Evolutionary conservation across 2,888 invertebrate species (phyloP), one percentile per base, ranked within the genome.

Genomic region (Tachina fera): DNA sequence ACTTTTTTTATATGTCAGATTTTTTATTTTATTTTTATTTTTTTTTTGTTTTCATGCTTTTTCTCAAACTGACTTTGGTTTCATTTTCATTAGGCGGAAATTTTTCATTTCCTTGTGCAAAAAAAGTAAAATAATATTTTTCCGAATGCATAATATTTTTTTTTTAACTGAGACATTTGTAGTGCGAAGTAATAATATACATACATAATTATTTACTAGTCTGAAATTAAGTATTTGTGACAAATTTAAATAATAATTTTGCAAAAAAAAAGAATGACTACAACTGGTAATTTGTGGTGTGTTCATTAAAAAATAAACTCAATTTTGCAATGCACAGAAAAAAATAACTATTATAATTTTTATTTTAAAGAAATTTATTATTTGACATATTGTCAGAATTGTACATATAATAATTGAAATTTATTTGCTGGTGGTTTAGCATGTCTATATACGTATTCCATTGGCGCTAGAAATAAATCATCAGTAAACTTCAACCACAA

Each of bases 41-140:
- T 61, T 71, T 68, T 14, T 43, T 78, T 67, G 14, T 53, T 56
- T 70, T 49, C 47, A 51, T 72, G 56, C 47, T 45, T 70, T 78
- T 76, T 63, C 61, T 67, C 22, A 11, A 56, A 10, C 41, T 83
- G 79, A 75, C 60, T 70, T 72, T 71, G 86, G 86, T 86, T 86
- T 86, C 75, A 41, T 86, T 86, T 86, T 86, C 83, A 86, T 83
- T 86, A 79, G 82, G 71, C 86, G 86, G 86, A 86, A 86, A 83
- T 83, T 83, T 86, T 86, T 83, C 86, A 83, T 86, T 83, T 86
- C 86, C 86, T 83, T 83, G 63, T 60, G 68, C 31, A 31, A 53
- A 76, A 58, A 70, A 84, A 13, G 16, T 51, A 53, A 74, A 76
- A 70, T 49, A 63, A 11, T 81, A 47, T 74, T 68, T 49, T 65